Evolutionary conservation across 53 echinoderm and acorn worm species (phyloP).

Genomic region (Glandiceps talaboti): DNA sequence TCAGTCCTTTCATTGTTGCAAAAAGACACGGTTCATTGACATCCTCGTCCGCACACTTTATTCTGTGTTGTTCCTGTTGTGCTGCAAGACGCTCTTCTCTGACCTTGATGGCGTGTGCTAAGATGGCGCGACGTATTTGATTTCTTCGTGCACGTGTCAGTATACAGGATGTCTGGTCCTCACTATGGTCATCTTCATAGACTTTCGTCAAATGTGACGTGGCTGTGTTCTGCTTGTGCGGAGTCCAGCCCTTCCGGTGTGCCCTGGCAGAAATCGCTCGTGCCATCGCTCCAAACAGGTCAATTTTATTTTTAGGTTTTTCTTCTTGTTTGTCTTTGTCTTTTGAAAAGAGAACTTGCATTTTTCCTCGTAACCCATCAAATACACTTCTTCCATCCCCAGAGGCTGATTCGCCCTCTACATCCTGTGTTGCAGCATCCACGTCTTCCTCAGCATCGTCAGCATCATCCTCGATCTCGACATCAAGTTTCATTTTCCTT

Average conservation of each 20-base stretch:
- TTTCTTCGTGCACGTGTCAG: not conserved
- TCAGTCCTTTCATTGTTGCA: conserved; percentile 6
- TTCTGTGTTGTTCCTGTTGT: not conserved
- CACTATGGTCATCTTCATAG: conserved; percentile 34
- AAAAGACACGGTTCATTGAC: not conserved
- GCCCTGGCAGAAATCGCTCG: not conserved
- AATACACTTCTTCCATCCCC: not conserved
- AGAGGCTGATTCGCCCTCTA: not conserved
- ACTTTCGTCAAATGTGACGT: not conserved
- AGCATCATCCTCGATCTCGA: conserved; percentile 21
- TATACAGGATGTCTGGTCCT: conserved; percentile 35
- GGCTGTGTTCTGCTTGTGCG: not conserved
- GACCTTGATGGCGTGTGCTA: conserved; percentile 5
- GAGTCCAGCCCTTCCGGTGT: not conserved
- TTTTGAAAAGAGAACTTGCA: not conserved
- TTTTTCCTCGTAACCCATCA: not conserved
- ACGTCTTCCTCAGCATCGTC: not conserved
- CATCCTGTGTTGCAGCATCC: conserved; percentile 4
- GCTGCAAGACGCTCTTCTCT: not conserved
- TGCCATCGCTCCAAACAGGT: conserved; percentile 16
- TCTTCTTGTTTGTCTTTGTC: not conserved
- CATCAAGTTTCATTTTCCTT: conserved; percentile 14
- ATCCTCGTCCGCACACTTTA: not conserved
- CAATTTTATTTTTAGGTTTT: not conserved
- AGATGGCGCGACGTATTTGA: not conserved